Conservation (phyloP, 2,797 vertebrate genomes). For the Fistularia commersonii region DNA sequence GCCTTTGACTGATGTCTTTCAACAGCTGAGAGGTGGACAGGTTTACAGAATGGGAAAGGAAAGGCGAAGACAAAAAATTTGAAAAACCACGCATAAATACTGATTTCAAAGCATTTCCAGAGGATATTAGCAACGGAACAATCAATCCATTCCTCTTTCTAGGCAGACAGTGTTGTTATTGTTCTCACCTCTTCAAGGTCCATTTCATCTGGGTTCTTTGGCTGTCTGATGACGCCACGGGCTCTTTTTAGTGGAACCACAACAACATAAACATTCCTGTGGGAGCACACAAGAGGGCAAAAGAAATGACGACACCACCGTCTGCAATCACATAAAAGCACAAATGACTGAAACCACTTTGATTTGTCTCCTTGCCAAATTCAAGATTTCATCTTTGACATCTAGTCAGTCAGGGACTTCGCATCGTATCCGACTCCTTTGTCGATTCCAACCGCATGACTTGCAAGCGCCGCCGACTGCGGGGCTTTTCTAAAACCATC, state of each 20-base stretch:
- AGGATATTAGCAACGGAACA: background rate
- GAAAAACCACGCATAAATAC: conserved; percentile 12
- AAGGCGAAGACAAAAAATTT: too few species aligned
- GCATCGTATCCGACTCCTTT: too few species aligned
- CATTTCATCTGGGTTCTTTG: conserved; percentile 95
- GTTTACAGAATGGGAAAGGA: too few species aligned
- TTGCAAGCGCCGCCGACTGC: too few species aligned
- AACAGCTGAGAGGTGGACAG: conserved; percentile 74
- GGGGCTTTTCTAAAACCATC: too few species aligned
- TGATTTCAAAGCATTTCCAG: conserved; percentile 38
- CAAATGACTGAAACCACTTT: conserved; percentile 9
- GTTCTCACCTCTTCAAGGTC: conserved; percentile 92
- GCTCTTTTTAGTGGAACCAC: conserved; percentile 88
- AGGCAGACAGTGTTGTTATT: conserved; percentile 31
- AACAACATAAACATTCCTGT: conserved; percentile 92
- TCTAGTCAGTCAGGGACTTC: conserved; percentile 1
- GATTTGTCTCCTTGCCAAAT: background rate
- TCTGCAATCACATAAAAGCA: conserved; percentile 7
- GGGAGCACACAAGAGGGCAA: conserved; percentile 11
- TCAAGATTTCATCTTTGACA: background rate
- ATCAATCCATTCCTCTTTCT: conserved; percentile 28
- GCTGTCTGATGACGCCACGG: conserved; percentile 82
- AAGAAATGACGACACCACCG: conserved; percentile 18
- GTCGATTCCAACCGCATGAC: too few species aligned
- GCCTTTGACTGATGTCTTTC: conserved; percentile 84